Evolutionary conservation across 2,113 vertebrate species (phyloP).

Genomic region (Parus major): DNA sequence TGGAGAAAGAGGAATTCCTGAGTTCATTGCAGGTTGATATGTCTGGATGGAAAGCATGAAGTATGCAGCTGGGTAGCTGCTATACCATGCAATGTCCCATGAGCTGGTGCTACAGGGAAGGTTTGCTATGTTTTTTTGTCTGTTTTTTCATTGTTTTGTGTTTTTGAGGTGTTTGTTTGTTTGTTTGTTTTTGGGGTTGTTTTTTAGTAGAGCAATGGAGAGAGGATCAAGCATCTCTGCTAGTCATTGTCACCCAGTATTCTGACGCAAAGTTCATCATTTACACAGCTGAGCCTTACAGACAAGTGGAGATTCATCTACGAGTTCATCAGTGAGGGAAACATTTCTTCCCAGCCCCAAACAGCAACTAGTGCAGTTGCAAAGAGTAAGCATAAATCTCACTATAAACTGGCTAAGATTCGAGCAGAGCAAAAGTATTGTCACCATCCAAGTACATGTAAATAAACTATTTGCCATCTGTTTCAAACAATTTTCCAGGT

Average conservation of each 20-base stretch:
- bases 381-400: background rate
- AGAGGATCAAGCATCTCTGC: background rate
- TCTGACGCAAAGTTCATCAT: background rate
- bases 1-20: background rate
- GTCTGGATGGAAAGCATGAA: background rate
- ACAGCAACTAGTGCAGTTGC: background rate
- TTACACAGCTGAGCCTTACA: background rate
- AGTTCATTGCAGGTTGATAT: background rate
- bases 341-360: background rate
- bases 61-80: background rate
- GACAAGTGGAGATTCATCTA: background rate
- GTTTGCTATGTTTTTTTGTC: background rate
- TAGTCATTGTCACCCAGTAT: background rate
- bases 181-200: background rate
- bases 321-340: rapidly evolving
- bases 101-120: background rate
- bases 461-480: background rate
- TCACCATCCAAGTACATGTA: background rate
- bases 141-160: background rate
- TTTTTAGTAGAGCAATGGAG: background rate
- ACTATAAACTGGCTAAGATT: background rate
- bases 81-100: background rate
- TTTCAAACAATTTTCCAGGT: background rate
- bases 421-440: background rate
- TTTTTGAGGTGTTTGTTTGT: too few relatives aligned